Conservation (phyloP, 2,888 invertebrate species). For the Xanthorhoe designata region DNA sequence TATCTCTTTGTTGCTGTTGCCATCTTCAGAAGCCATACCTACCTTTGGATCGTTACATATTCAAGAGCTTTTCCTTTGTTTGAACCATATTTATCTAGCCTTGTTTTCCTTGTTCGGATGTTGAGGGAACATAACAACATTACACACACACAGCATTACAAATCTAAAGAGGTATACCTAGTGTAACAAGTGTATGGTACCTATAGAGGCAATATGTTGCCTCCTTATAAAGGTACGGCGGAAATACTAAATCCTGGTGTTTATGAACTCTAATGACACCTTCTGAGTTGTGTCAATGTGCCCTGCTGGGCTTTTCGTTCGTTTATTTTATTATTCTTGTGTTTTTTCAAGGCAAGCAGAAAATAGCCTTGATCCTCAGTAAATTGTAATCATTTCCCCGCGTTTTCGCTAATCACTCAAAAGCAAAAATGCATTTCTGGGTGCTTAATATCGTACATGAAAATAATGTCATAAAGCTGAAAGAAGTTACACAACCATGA, state of each 20-base stretch:
- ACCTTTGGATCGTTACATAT: conserved; percentile 21
- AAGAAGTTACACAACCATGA: too few species aligned
- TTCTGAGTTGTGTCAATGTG: conserved; percentile 17
- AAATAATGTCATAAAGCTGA: too few species aligned
- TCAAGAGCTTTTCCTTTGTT: conserved; percentile 16
- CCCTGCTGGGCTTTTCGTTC: background rate
- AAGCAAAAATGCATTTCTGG: too few species aligned
- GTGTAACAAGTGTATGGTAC: conserved; percentile 50
- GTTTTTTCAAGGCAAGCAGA: background rate
- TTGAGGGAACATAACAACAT: conserved; percentile 20
- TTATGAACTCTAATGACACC: conserved; percentile 44
- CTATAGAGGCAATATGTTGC: conserved; percentile 46
- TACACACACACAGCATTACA: background rate
- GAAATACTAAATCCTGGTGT: conserved; percentile 48
- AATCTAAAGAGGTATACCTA: conserved; percentile 1
- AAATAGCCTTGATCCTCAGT: background rate
- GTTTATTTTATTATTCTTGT: background rate
- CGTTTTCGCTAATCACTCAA: too few species aligned
- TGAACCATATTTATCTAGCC: conserved; percentile 34
- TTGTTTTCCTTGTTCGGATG: conserved; percentile 38
- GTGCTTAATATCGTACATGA: too few species aligned
- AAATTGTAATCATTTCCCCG: too few species aligned
- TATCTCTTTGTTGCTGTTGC: conserved; percentile 12
- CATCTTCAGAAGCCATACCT: conserved; percentile 5
- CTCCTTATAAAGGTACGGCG: conserved; percentile 38